These are phyloP conservation scores for Perdita meconis DNA, from an alignment of 2,888 invertebrate genomes.

Conservation along the genomic window DNA sequence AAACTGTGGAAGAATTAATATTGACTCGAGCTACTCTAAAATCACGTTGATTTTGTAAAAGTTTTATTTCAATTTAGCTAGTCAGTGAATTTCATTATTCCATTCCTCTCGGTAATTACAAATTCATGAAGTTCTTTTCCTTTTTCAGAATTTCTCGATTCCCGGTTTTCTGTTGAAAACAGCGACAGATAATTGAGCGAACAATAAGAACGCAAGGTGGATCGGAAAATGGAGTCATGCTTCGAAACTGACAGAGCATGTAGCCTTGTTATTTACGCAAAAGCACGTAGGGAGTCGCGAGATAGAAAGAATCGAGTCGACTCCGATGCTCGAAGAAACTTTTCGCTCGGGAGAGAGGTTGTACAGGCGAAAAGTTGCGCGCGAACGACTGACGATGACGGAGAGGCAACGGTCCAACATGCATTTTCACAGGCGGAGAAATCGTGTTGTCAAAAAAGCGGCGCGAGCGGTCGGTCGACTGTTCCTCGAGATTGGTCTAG, in stretches of 20 bases:
- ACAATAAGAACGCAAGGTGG: not conserved
- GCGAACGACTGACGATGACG: conserved; percentile 21
- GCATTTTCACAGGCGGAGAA: conserved; percentile 50
- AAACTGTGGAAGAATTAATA: no score
- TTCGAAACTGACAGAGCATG: conserved; percentile 21
- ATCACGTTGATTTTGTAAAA: no score
- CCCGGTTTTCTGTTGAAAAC: not conserved
- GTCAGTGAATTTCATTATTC: no score
- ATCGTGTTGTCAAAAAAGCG: conserved; percentile 40
- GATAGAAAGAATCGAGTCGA: conserved; percentile 8
- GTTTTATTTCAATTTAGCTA: no score
- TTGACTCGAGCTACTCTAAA: not conserved
- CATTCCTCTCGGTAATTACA: no score
- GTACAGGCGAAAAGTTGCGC: conserved; percentile 52
- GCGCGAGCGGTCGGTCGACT: conserved; percentile 10
- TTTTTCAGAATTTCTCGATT: not conserved
- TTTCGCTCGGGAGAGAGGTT: conserved; percentile 18
- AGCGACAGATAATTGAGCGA: not conserved
- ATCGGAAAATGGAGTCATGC: conserved; percentile 8
- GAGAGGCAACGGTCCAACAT: conserved; percentile 25
- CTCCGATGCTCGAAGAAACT: conserved; percentile 19
- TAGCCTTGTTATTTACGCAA: conserved; percentile 46
- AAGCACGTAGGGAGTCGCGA: not conserved
- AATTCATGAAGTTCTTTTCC: no score
- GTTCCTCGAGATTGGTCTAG: conserved; percentile 62